A percentile compares a stretch with the other conserved stretches of the same genome.
Evolutionary conservation across 2,888 invertebrate genomes (phyloP).

Genomic region (Drepana falcataria): DNA sequence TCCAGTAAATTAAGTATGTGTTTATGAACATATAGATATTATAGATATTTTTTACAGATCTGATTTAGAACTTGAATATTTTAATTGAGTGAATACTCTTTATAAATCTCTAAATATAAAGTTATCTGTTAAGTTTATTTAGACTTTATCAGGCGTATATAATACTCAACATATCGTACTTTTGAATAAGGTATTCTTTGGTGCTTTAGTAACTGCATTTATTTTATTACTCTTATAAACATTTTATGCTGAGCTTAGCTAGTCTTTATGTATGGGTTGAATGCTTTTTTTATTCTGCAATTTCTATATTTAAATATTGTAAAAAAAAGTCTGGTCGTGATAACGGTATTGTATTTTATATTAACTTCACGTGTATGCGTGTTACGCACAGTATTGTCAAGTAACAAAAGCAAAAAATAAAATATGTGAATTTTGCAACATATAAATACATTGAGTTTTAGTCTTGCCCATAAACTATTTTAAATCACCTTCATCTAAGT

Average conservation of each 20-base stretch:
- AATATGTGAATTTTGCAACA: neutral
- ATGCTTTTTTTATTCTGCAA: slow-evolving; percentile 1
- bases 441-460: neutral
- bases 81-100: neutral
- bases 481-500: slow-evolving; percentile 36
- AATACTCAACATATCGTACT: neutral
- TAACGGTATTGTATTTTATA: neutral
- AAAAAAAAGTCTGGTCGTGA: neutral
- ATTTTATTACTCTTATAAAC: neutral
- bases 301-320: neutral
- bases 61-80: neutral
- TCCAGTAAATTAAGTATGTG: neutral
- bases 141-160: neutral
- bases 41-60: neutral
- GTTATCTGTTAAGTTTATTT: neutral
- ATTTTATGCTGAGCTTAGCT: neutral
- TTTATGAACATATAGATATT: too few relatives aligned
- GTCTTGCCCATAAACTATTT: neutral
- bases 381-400: neutral
- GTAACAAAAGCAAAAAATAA: neutral
- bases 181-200: neutral
- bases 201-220: slow-evolving; percentile 1
- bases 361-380: neutral
- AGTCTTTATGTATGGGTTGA: neutral
- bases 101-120: neutral